phyloP scores from a whole-genome alignment of 2,888 invertebrate species.

The Amphipoea lucens region DNA sequence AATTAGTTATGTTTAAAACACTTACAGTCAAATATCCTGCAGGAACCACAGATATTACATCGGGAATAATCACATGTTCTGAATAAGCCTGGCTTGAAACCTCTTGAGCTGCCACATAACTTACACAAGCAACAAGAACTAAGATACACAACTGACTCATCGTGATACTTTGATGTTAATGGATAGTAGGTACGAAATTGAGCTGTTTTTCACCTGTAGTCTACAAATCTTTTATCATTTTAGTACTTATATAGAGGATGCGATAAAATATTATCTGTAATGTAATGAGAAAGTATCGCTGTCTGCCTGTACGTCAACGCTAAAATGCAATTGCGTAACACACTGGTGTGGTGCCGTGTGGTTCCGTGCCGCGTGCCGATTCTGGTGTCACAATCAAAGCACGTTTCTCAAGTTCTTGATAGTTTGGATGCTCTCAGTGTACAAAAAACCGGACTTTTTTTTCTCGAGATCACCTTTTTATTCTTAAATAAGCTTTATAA shows the following conservation, averaged over 20 bases:
- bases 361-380: no score
- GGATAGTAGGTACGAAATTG: background rate
- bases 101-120: slow-evolving; percentile 3
- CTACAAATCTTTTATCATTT: background rate
- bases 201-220: background rate
- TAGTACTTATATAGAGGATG: background rate
- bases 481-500: no score
- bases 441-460: no score
- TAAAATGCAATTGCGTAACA: background rate
- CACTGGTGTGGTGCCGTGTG: no score
- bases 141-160: slow-evolving; percentile 23
- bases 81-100: slow-evolving; percentile 60
- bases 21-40: slow-evolving; percentile 52
- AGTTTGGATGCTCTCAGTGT: no score
- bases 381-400: no score
- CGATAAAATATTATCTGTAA: background rate
- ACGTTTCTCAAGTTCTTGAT: no score
- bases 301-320: no score
- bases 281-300: background rate
- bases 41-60: slow-evolving; percentile 49
- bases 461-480: no score
- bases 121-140: slow-evolving; percentile 22
- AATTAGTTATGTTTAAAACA: background rate
- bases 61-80: slow-evolving; percentile 57
- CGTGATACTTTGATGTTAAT: slow-evolving; percentile 17